phyloP scores from a whole-genome alignment of 2,888 invertebrate genomes.

The Elegia similella region DNA sequence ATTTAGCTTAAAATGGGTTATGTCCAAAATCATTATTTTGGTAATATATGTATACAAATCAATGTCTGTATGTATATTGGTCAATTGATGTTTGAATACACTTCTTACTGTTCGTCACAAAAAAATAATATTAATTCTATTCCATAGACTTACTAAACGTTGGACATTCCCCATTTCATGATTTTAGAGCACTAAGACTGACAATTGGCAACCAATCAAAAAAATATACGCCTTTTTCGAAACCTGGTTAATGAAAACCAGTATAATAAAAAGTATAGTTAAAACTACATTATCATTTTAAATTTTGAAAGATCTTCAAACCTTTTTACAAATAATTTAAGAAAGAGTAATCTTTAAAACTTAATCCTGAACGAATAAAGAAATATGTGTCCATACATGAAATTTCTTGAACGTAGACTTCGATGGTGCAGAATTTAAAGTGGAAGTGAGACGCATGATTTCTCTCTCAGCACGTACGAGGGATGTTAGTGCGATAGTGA shows the following conservation, averaged over 20 bases:
- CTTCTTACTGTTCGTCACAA: background rate
- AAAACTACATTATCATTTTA: background rate
- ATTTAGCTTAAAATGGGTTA: conserved; percentile 28
- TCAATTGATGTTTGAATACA: background rate
- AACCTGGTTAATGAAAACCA: background rate
- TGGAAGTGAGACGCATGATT: conserved; percentile 39
- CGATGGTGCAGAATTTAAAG: conserved; percentile 58
- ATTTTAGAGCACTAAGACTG: conserved; percentile 78
- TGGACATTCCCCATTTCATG: conserved; percentile 53
- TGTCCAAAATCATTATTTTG: conserved; percentile 27
- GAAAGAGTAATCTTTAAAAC: background rate
- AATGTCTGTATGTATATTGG: background rate
- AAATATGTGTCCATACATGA: conserved; percentile 47
- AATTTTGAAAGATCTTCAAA: background rate
- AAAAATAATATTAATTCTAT: background rate
- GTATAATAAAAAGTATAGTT: background rate
- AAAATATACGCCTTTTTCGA: conserved; percentile 8
- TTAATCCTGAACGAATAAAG: background rate
- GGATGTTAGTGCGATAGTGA: conserved; percentile 70
- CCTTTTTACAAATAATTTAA: background rate
- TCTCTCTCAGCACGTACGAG: conserved; percentile 56
- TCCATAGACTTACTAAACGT: conserved; percentile 17
- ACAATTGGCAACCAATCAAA: conserved; percentile 57
- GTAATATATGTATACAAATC: background rate
- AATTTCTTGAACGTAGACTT: conserved; percentile 43